Base-by-base conservation (phyloP, 2,113 vertebrate species). In the Cygnus buccinator region DNA sequence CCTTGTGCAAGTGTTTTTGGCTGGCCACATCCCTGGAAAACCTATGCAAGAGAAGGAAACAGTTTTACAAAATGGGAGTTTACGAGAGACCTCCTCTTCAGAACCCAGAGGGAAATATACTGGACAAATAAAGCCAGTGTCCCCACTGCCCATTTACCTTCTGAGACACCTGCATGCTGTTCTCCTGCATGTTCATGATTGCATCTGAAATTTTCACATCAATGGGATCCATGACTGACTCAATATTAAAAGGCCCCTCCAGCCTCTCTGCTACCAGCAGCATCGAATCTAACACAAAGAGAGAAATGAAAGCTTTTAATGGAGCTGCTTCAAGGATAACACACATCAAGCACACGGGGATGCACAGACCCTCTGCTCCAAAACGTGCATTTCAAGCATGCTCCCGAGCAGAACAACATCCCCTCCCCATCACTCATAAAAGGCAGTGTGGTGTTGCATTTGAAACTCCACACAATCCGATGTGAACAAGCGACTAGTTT, bases 131-230 rank as follows among this genome's bases (percentile, higher is more conserved):
- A 89, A 80, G 19, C 3, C 35, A 31, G 10, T 5, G 12, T 57
- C 39, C 29, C n/a, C 48, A 41, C 50, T 28, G 62, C 25, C 22
- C n/a, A 84, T 94, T 50, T 92, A 99, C 99, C 98, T 99, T 99
- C 92, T 99, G 99, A 8, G 99, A 99, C 82, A 99, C 99, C 72
- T 99, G 99, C 96, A 99, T 98, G 92, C 99, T 99, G 97, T 99
- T 99, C 92, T 99, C 99, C 95, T 99, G 99, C 99, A 99, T 99
- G 97, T 99, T 99, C 99, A 99, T 99, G 92, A 99, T 99, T 0
- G 99, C 99, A 3, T 99, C 99, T 0, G 99, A 99, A 92, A 99
- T 99, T 94, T 99, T 99, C 86, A 99, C 99, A 3, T 99, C 99
- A 7, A 99, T 99, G 71, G 99, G 99, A 81, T 99, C 99, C 98